These are phyloP conservation scores for Dendronephthya gigantea DNA, from an alignment of 64 coral and sea anemone genomes.

Conservation along the genomic window DNA sequence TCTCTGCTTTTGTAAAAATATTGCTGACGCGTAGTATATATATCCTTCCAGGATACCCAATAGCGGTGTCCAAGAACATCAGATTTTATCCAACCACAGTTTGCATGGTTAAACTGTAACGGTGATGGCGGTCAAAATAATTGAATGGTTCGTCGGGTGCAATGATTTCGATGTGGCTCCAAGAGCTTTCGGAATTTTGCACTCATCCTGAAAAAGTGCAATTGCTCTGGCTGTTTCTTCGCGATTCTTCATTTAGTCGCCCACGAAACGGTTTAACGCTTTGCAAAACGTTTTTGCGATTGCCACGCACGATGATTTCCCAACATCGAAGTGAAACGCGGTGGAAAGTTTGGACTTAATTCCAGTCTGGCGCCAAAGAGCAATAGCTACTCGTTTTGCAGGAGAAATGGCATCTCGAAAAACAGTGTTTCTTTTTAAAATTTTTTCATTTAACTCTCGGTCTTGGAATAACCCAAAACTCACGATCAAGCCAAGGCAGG, in stretches of 20 bases:
- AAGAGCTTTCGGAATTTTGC: neutral
- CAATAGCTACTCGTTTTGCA: neutral
- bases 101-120: constrained; percentile 23
- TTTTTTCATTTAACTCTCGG: constrained; percentile 1
- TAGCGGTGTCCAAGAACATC: constrained; percentile 21
- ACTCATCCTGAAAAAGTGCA: neutral
- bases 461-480: constrained; percentile 12
- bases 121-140: constrained; percentile 18
- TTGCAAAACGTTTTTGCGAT: constrained; percentile 1
- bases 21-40: neutral
- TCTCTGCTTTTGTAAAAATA: constrained; percentile 6
- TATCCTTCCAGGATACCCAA: constrained; percentile 28
- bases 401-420: neutral
- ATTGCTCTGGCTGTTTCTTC: constrained; percentile 1
- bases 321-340: neutral
- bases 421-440: neutral
- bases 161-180: constrained; percentile 16
- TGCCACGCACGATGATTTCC: neutral
- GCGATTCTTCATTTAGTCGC: neutral
- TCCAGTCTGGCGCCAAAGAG: neutral
- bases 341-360: neutral
- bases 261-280: neutral
- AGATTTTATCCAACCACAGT: constrained; percentile 15
- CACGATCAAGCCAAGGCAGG: neutral
- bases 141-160: constrained; percentile 10